phyloP scores from a whole-genome alignment of 1,140 invertebrate species.

The silkworm (Bombyx mori) region DNA sequence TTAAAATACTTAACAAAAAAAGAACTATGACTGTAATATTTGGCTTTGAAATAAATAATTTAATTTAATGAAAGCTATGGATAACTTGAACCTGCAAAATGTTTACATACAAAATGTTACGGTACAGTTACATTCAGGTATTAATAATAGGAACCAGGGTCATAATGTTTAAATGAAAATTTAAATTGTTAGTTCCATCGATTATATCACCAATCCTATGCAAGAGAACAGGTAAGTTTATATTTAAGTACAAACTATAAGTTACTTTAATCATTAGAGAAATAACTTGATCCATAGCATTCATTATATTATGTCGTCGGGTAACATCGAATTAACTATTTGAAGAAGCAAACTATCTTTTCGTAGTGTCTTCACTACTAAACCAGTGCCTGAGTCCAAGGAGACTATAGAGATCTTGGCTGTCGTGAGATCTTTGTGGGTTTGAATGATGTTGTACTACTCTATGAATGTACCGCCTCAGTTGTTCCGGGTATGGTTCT shows the following conservation, averaged over 20 bases:
- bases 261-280: constrained; percentile 5
- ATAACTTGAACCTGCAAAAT: constrained; percentile 2
- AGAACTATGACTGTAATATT: constrained; percentile 67
- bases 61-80: constrained; percentile 68
- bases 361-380: constrained; percentile 55
- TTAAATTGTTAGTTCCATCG: too few species aligned
- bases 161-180: too few species aligned
- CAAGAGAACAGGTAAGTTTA: not conserved
- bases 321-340: constrained; percentile 63
- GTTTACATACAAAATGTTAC: too few species aligned
- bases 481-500: constrained; percentile 33
- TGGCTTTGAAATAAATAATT: constrained; percentile 69
- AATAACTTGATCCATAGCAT: constrained; percentile 42
- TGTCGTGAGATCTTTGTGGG: constrained; percentile 35
- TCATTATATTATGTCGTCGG: constrained; percentile 59
- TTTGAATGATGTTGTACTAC: constrained; percentile 30
- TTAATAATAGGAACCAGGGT: too few species aligned
- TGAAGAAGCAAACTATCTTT: constrained; percentile 49
- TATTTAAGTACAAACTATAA: constrained; percentile 8
- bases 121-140: too few species aligned
- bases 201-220: too few species aligned
- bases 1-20: constrained; percentile 60
- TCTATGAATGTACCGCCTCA: constrained; percentile 40
- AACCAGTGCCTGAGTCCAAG: constrained; percentile 62
- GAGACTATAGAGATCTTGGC: constrained; percentile 56